Conservation (phyloP, 2,113 vertebrate species). For the Nesogale talazaci region DNA sequence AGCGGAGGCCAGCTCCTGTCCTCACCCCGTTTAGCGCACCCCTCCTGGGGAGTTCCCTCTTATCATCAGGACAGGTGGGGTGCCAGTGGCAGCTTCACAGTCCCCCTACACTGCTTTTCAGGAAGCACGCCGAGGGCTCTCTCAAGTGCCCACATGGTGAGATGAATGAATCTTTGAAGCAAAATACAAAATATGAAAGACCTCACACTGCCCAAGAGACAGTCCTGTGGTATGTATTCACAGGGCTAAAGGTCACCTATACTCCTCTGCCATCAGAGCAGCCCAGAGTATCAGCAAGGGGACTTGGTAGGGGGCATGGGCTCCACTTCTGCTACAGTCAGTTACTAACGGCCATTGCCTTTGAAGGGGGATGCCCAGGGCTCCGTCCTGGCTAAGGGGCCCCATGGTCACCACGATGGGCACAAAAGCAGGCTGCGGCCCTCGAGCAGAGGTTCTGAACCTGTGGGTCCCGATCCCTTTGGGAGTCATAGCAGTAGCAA, state of each 20-base stretch:
- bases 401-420: too few species aligned
- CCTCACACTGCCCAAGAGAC: neutral
- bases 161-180: neutral
- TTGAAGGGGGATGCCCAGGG: too few species aligned
- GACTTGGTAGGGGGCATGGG: neutral
- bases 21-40: too few species aligned
- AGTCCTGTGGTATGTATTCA: neutral
- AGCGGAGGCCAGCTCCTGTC: too few species aligned
- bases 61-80: neutral
- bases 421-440: too few species aligned
- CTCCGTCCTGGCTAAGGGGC: too few species aligned
- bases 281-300: neutral
- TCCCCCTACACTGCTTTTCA: neutral
- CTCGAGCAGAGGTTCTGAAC: too few species aligned
- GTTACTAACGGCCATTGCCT: neutral
- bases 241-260: neutral
- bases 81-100: neutral
- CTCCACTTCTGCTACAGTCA: neutral
- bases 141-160: neutral
- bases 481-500: neutral
- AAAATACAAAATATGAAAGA: neutral
- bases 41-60: neutral
- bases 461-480: too few species aligned
- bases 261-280: neutral
- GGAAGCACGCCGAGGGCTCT: neutral